Evolutionary conservation across 2,888 invertebrate species (phyloP).

Genomic region (Deroplatys truncata): DNA sequence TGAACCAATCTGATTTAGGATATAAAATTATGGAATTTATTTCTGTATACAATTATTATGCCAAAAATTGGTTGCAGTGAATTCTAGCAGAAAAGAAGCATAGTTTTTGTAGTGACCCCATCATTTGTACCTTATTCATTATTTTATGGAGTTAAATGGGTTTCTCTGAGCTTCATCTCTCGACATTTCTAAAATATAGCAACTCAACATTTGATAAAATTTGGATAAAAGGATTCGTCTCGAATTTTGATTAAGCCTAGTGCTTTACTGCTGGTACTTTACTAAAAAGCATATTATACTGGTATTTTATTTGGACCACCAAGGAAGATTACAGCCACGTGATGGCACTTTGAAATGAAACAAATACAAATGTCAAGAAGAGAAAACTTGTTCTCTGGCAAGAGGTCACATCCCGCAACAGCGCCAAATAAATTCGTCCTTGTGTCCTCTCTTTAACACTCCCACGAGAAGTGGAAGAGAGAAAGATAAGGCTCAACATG

Average conservation of each 20-base stretch:
- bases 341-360: not conserved
- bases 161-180: too few relatives aligned
- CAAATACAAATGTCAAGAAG: not conserved
- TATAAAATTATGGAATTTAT: too few relatives aligned
- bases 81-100: too few relatives aligned
- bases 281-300: not conserved
- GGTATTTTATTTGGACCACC: not conserved
- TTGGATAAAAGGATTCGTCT: not conserved
- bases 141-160: too few relatives aligned
- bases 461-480: not conserved
- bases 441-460: not conserved
- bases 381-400: not conserved
- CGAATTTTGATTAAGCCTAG: not conserved
- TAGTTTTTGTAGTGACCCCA: too few relatives aligned
- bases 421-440: not conserved
- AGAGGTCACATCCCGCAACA: not conserved
- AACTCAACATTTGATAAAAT: not conserved
- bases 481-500: conserved; percentile 10
- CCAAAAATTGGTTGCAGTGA: too few relatives aligned
- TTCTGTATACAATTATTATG: too few relatives aligned
- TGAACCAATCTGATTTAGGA: too few relatives aligned
- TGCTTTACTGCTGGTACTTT: too few relatives aligned
- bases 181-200: too few relatives aligned
- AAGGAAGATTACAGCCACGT: not conserved
- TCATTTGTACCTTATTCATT: too few relatives aligned